Evolutionary conservation across 2,888 invertebrate genomes (phyloP).

Genomic region (Torymus texanus): DNA sequence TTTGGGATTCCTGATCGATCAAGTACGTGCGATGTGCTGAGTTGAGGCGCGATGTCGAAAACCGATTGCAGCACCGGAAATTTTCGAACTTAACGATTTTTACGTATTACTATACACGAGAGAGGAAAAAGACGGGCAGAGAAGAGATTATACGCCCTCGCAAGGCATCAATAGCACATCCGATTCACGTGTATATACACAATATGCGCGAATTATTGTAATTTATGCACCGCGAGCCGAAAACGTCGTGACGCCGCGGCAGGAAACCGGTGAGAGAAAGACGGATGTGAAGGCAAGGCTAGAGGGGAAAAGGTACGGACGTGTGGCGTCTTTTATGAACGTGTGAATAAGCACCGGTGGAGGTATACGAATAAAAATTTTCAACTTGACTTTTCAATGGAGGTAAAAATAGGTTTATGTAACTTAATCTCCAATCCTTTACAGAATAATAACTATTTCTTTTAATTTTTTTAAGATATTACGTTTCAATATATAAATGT

Average conservation of each 20-base stretch:
- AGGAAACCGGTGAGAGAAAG: slow-evolving; percentile 21
- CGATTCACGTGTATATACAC: slow-evolving; percentile 22
- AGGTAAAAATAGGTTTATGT: slow-evolving; percentile 10
- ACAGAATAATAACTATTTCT: too few relatives aligned
- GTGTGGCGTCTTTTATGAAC: slow-evolving; percentile 1
- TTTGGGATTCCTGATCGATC: slow-evolving; percentile 36
- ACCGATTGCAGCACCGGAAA: slow-evolving; percentile 29
- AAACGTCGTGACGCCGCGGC: slow-evolving; percentile 4
- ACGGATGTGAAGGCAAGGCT: not conserved
- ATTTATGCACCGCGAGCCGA: slow-evolving; percentile 35
- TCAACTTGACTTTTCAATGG: not conserved
- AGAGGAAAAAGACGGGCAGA: not conserved
- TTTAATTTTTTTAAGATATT: too few relatives aligned
- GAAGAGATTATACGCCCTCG: slow-evolving; percentile 3
- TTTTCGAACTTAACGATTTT: slow-evolving; percentile 20
- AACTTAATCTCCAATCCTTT: too few relatives aligned
- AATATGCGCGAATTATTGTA: slow-evolving; percentile 35
- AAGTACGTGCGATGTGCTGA: not conserved
- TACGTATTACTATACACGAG: not conserved
- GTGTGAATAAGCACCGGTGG: not conserved
- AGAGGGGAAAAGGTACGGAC: not conserved
- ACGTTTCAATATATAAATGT: too few relatives aligned
- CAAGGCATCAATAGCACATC: slow-evolving; percentile 4
- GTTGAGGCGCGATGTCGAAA: slow-evolving; percentile 21
- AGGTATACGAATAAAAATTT: too few relatives aligned